Base-by-base conservation (phyloP, 2,113 vertebrate species). In the Lepisosteus osseus region DNA sequence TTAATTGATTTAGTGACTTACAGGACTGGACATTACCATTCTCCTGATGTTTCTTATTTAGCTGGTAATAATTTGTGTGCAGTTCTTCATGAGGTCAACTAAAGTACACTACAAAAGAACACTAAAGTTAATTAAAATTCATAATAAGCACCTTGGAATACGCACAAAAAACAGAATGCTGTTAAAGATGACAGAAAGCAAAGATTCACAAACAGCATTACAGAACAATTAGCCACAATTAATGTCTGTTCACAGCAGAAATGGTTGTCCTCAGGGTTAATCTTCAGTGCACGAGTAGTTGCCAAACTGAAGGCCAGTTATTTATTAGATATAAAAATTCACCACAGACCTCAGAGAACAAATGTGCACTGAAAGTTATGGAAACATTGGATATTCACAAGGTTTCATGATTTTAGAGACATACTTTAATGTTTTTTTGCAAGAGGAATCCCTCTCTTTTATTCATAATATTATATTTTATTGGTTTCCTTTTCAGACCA, bases 321-420 rank as follows among this genome's bases (percentile, higher is more conserved):
- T 59, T 59, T 54, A 68, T 51, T 17, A 42, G 61, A 68, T 12
- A 51, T 44, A 65, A 43, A 29, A 63, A 47, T 63, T 47, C 3
- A 59, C 9, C 59, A 3, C 1, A 7, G 55, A 8, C 4, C 65
- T 47, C 47, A 51, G 71, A n/a, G 64, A 57, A 43, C 15, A 57
- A 54, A 51, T 7, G 54, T 29, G 13, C 63, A 56, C 54, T 12
- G 54, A 72, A 67, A 65, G 65, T 64, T 15, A 7, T 43, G 55
- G 55, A 67, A 66, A 29, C 29, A 67, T 55, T 61, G 54, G 54
- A 63, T 11, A 44, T 67, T 64, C 63, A 45, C 59, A 63, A 67
- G 64, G 44, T 79, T 71, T 70, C 76, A 65, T 45, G 67, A 63
- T 67, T 66, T 65, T 63, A 64, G 71, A 72, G 54, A 67, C 63